Conservation (phyloP, 2,113 vertebrate genomes). For the Varanus komodoensis region DNA sequence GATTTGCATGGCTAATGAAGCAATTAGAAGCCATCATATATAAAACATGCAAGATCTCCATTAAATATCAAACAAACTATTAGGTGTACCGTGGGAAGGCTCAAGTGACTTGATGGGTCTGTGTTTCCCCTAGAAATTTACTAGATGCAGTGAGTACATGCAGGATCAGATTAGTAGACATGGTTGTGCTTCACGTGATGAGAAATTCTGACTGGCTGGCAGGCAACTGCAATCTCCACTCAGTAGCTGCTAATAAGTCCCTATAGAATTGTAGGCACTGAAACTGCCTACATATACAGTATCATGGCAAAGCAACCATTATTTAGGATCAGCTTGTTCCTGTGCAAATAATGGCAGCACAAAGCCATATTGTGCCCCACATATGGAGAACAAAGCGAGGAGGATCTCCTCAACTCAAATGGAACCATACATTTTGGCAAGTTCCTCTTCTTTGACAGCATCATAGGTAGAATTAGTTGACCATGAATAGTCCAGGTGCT, state of each 20-base stretch:
- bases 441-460: slow-evolving; percentile 68
- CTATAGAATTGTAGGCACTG: slow-evolving; percentile 73
- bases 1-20: slow-evolving; percentile 84
- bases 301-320: slow-evolving; percentile 75
- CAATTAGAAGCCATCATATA: slow-evolving; percentile 83
- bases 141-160: slow-evolving; percentile 45
- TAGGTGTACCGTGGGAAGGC: slow-evolving; percentile 57
- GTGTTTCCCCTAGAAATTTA: slow-evolving; percentile 49
- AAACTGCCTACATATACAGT: slow-evolving; percentile 67
- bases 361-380: slow-evolving; percentile 65
- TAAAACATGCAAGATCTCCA: slow-evolving; percentile 82
- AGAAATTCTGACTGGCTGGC: slow-evolving; percentile 75
- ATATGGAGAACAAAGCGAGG: slow-evolving; percentile 65
- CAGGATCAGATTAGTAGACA: slow-evolving; percentile 36
- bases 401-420: slow-evolving; percentile 66
- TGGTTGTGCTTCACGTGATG: slow-evolving; percentile 60
- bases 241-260: slow-evolving; percentile 70
- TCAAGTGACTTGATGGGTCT: slow-evolving; percentile 46
- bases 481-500: slow-evolving; percentile 6
- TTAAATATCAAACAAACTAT: slow-evolving; percentile 67
- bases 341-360: slow-evolving; percentile 67
- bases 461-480: slow-evolving; percentile 41
- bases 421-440: slow-evolving; percentile 70
- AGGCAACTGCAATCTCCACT: slow-evolving; percentile 55
- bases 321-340: slow-evolving; percentile 69